These are phyloP conservation scores for Schizothorax lantsangensis DNA, from an alignment of 2,797 vertebrate species.

Conservation along the genomic window DNA sequence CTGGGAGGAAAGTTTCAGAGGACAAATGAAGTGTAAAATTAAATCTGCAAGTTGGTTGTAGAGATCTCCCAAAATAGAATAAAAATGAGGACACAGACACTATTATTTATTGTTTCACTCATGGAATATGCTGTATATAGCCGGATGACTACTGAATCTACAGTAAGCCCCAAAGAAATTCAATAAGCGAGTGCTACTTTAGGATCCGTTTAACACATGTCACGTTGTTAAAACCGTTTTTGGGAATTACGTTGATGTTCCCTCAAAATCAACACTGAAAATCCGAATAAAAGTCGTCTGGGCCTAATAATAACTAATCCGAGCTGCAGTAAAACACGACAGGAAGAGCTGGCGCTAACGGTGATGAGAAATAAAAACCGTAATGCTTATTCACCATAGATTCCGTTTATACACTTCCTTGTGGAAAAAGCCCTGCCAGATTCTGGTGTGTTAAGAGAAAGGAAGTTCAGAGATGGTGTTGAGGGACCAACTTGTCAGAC, in stretches of 20 bases:
- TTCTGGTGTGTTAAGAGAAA: conserved; percentile 21
- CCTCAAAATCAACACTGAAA: conserved; percentile 12
- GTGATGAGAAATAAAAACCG: conserved; percentile 25
- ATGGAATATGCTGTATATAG: neutral
- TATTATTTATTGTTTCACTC: conserved; percentile 7
- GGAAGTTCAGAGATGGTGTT: conserved; percentile 54
- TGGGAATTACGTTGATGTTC: neutral
- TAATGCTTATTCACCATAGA: conserved; percentile 18
- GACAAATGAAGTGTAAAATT: conserved; percentile 35
- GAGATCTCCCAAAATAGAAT: neutral
- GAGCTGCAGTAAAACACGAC: conserved; percentile 28
- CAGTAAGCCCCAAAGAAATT: neutral
- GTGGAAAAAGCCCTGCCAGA: conserved; percentile 28
- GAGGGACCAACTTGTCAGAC: conserved; percentile 68
- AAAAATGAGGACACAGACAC: neutral
- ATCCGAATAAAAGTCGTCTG: neutral
- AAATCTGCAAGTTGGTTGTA: conserved; percentile 26
- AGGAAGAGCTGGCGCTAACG: conserved; percentile 3
- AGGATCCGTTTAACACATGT: conserved; percentile 3
- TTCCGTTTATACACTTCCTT: conserved; percentile 24
- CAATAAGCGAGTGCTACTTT: neutral
- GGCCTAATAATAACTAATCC: conserved; percentile 36
- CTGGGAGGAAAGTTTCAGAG: conserved; percentile 12
- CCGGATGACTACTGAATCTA: neutral
- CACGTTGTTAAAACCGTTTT: neutral